phyloP scores from a whole-genome alignment of 2,888 invertebrate genomes.

The Ennomos quercinarius region DNA sequence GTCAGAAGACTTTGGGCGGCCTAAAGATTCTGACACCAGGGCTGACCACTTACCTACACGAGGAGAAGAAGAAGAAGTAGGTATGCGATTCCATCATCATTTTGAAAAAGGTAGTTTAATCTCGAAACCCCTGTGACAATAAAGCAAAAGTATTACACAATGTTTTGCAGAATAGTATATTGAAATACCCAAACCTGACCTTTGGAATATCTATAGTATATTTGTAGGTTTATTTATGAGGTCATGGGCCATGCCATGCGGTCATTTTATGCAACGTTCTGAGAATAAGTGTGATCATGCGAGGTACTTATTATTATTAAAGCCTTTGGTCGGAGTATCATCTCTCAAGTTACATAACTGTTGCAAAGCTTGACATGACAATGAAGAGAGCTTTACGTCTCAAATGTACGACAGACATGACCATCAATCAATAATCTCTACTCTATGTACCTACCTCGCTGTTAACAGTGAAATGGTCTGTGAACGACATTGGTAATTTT shows the following conservation, averaged over 20 bases:
- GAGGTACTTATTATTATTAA: conserved; percentile 20
- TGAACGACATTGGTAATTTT: too few relatives aligned
- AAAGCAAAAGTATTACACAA: too few relatives aligned
- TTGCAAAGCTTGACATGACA: conserved; percentile 33
- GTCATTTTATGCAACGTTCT: conserved; percentile 32
- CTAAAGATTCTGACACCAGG: too few relatives aligned
- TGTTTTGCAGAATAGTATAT: background rate
- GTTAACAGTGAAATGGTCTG: too few relatives aligned
- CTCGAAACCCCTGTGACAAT: too few relatives aligned
- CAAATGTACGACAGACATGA: conserved; percentile 34
- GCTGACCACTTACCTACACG: too few relatives aligned
- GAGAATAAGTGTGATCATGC: conserved; percentile 26
- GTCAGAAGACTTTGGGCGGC: too few relatives aligned
- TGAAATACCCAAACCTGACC: conserved; percentile 16
- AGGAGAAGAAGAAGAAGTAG: too few relatives aligned
- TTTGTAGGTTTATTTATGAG: conserved; percentile 19
- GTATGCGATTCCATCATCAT: too few relatives aligned
- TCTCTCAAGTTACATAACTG: conserved; percentile 39
- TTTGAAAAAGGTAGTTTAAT: too few relatives aligned
- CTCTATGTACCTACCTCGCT: too few relatives aligned
- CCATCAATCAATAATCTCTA: conserved; percentile 39
- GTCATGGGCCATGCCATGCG: conserved; percentile 32
- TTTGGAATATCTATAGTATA: conserved; percentile 13
- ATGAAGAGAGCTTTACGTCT: conserved; percentile 39
- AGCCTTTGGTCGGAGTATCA: conserved; percentile 28